Percentiles rank a stretch among this genome's conserved stretches.
These are phyloP conservation scores for Mirza zaza DNA, from an alignment of 2,113 vertebrate species.

Conservation along the genomic window DNA sequence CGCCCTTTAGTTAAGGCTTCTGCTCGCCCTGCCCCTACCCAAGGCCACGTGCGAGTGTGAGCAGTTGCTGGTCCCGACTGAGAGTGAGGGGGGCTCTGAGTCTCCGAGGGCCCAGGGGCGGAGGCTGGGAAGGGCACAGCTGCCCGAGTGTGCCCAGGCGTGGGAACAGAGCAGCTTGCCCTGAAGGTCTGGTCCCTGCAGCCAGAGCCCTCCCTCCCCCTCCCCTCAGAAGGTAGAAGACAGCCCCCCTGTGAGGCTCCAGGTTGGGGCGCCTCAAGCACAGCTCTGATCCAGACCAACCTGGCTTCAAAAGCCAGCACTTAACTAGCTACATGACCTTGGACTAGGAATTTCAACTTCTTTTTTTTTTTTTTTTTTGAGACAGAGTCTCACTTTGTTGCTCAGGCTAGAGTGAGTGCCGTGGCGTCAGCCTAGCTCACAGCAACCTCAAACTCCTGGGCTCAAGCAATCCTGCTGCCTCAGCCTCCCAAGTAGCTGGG, in stretches of 20 bases:
- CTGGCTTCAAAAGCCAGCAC: neutral
- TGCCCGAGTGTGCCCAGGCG: conserved; percentile 61
- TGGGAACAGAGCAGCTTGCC: conserved; percentile 42
- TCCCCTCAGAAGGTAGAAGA: neutral
- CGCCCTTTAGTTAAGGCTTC: neutral
- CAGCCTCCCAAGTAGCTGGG: too few relatives aligned
- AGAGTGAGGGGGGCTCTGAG: neutral
- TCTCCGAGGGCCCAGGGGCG: neutral
- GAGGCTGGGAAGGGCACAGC: conserved; percentile 61
- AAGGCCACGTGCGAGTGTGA: rapidly evolving
- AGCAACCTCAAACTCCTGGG: too few relatives aligned
- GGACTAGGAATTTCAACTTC: neutral
- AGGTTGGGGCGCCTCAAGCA: neutral
- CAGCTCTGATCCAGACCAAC: neutral
- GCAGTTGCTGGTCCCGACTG: neutral
- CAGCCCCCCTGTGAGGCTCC: neutral
- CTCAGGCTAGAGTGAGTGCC: too few relatives aligned
- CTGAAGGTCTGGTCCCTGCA: neutral
- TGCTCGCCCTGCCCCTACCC: neutral
- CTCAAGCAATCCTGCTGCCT: too few relatives aligned
- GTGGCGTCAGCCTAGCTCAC: too few relatives aligned
- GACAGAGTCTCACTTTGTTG: too few relatives aligned
- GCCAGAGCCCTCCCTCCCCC: neutral
- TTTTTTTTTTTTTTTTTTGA: too few relatives aligned
- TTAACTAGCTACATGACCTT: neutral